A percentile compares a stretch with the other conserved stretches of the same genome.
These are phyloP conservation scores for Unio pictorum DNA, from an alignment of 2,888 invertebrate species.

Conservation along the genomic window DNA sequence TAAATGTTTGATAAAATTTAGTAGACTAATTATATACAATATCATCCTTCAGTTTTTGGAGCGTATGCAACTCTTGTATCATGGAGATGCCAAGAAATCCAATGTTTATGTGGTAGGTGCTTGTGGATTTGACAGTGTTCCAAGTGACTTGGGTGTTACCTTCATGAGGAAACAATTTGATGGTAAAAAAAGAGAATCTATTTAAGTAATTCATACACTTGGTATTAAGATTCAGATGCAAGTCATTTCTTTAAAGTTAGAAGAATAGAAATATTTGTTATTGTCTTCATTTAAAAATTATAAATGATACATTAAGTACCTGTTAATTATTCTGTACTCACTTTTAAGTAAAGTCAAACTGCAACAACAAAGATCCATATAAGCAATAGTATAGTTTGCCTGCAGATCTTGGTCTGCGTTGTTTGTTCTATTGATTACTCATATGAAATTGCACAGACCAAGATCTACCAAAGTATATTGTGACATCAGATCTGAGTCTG, in stretches of 20 bases:
- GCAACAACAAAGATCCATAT: too few species aligned
- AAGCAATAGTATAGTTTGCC: too few species aligned
- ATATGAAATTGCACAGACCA: too few species aligned
- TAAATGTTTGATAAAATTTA: too few species aligned
- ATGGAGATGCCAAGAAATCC: constrained; percentile 79
- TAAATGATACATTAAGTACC: background rate
- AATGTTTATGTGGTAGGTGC: constrained; percentile 91
- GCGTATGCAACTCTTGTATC: constrained; percentile 86
- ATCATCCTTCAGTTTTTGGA: constrained; percentile 81
- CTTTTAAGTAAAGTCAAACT: too few species aligned
- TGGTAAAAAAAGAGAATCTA: constrained; percentile 32
- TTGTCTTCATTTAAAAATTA: background rate
- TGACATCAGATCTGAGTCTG: too few species aligned
- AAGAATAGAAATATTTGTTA: background rate
- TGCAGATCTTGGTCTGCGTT: too few species aligned
- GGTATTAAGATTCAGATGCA: background rate
- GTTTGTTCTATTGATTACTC: too few species aligned
- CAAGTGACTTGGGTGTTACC: constrained; percentile 88
- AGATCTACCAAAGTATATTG: too few species aligned
- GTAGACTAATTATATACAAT: too few species aligned
- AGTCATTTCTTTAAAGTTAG: background rate
- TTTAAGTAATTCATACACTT: background rate
- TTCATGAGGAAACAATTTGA: constrained; percentile 73
- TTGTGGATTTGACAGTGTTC: constrained; percentile 95
- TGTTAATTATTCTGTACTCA: too few species aligned